phyloP scores from a whole-genome alignment of 2,797 vertebrate species.

The Onychomys leucogaster region DNA sequence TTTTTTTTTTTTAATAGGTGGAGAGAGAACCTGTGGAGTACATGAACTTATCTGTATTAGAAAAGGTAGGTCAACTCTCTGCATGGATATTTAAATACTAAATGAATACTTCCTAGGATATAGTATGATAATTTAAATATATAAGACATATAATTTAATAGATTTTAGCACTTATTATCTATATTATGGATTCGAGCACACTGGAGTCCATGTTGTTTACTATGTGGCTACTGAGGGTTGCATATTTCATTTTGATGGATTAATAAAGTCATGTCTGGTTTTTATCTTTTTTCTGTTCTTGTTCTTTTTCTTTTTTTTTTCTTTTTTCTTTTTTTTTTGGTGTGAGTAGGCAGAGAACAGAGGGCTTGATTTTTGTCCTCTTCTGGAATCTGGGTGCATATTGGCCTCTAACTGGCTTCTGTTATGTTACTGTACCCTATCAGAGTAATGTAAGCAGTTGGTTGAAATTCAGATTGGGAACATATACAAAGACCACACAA shows the following conservation, averaged over 20 bases:
- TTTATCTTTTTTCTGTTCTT: conserved; percentile 30
- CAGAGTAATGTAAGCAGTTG: conserved; percentile 64
- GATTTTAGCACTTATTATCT: not conserved
- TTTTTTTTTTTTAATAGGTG: conserved; percentile 92
- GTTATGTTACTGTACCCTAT: conserved; percentile 68
- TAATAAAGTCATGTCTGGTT: conserved; percentile 54
- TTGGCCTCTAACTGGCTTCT: conserved; percentile 59
- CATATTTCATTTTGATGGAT: conserved; percentile 19
- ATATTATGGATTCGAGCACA: not conserved
- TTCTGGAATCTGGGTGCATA: conserved; percentile 70
- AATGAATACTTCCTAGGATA: not conserved
- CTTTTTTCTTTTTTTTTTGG: conserved; percentile 35
- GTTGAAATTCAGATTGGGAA: conserved; percentile 64
- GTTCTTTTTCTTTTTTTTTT: not conserved
- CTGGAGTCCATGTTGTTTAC: conserved; percentile 7
- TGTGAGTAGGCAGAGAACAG: conserved; percentile 60
- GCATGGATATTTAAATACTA: conserved; percentile 23
- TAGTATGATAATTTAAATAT: conserved; percentile 54
- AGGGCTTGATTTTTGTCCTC: conserved; percentile 71
- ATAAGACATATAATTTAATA: conserved; percentile 38
- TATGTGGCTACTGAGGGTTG: not conserved
- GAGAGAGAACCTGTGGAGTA: conserved; percentile 98
- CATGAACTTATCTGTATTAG: conserved; percentile 99
- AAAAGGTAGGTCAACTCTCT: conserved; percentile 92
- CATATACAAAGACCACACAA: conserved; percentile 69